A percentile compares a stretch with the other conserved stretches of the same genome.
Conservation (phyloP, 1,140 invertebrate genomes). For the Aradophagus sp. region DNA sequence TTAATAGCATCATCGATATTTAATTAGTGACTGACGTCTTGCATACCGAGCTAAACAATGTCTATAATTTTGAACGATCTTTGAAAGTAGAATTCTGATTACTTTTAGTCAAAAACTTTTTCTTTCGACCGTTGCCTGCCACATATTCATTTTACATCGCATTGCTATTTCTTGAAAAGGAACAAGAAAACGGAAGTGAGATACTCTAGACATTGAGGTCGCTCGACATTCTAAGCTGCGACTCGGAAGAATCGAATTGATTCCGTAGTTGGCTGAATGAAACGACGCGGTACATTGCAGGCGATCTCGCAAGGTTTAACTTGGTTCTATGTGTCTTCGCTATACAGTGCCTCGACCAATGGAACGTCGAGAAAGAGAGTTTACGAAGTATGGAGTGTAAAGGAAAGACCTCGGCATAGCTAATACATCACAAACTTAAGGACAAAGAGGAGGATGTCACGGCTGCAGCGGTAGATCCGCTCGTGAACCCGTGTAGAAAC, state of each 20-base stretch:
- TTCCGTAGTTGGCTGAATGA: slow-evolving; percentile 5
- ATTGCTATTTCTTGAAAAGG: no score
- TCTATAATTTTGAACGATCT: no score
- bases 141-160: no score
- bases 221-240: not conserved
- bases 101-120: no score
- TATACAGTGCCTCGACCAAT: slow-evolving; percentile 45
- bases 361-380: slow-evolving; percentile 49
- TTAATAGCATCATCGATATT: no score
- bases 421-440: slow-evolving; percentile 75
- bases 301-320: slow-evolving; percentile 37
- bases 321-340: slow-evolving; percentile 38
- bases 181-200: no score
- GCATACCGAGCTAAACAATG: no score
- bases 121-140: no score
- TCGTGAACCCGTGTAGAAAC: slow-evolving; percentile 67
- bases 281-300: slow-evolving; percentile 15
- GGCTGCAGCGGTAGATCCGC: slow-evolving; percentile 65
- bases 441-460: slow-evolving; percentile 73
- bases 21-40: no score
- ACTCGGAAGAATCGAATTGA: slow-evolving; percentile 6
- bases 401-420: slow-evolving; percentile 63
- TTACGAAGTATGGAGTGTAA: slow-evolving; percentile 47
- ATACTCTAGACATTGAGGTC: no score
- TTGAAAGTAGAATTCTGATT: no score